These are phyloP conservation scores for Copsychus sechellarum DNA, from an alignment of 2,113 vertebrate species.

Conservation along the genomic window DNA sequence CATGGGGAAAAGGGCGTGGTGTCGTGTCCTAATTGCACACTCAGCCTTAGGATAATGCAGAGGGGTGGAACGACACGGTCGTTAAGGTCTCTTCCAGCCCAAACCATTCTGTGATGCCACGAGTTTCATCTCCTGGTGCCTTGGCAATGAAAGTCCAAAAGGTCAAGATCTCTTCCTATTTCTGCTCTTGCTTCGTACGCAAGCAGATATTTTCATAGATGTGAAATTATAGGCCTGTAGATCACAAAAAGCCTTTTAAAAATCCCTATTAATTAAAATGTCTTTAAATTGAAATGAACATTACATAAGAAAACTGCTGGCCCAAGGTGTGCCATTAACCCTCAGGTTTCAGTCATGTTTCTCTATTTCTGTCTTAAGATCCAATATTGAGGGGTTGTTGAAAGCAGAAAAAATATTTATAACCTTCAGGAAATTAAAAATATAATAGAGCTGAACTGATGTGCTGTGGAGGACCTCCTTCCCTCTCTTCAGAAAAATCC, in stretches of 20 bases:
- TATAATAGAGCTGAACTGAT: background rate
- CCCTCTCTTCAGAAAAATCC: background rate
- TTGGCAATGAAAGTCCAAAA: background rate
- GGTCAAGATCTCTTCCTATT: background rate
- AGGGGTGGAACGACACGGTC: background rate
- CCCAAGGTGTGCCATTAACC: background rate
- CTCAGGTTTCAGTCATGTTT: background rate
- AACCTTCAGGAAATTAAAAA: conserved; percentile 27
- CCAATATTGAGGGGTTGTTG: background rate
- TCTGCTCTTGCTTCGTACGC: background rate
- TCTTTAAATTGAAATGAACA: background rate
- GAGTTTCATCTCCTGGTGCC: background rate
- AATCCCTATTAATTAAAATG: background rate
- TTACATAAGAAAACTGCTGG: background rate
- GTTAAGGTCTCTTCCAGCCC: background rate
- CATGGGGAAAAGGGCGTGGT: background rate
- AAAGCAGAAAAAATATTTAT: conserved; percentile 25
- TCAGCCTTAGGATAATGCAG: background rate
- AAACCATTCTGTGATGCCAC: background rate
- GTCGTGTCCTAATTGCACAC: background rate
- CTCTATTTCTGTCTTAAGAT: background rate
- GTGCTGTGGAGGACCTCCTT: background rate
- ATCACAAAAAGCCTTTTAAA: background rate
- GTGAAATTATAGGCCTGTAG: background rate
- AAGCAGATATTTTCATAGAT: background rate